These are phyloP conservation scores for Colaptes auratus DNA, from an alignment of 2,113 vertebrate species.

Conservation along the genomic window DNA sequence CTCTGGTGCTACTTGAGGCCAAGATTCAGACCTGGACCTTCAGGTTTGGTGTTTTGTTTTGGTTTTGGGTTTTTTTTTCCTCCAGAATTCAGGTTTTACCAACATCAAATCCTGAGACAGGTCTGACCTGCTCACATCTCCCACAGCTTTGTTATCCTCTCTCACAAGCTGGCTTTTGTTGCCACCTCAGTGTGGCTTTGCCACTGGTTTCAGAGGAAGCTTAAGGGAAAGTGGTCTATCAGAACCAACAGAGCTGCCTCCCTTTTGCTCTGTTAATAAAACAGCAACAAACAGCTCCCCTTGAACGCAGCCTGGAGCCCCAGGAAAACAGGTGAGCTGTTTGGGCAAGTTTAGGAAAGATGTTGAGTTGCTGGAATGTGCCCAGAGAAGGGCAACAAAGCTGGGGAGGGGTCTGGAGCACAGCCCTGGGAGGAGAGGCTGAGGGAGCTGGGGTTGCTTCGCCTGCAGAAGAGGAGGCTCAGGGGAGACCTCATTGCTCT, in stretches of 20 bases:
- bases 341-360: too few species aligned
- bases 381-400: too few species aligned
- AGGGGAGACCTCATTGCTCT: too few species aligned
- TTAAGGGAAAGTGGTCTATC: background rate
- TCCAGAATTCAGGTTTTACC: background rate
- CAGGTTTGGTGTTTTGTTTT: too few species aligned
- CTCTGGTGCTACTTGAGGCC: too few species aligned
- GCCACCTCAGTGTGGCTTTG: background rate
- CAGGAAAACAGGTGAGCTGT: rapidly evolving
- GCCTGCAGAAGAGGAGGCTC: too few species aligned
- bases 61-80: too few species aligned
- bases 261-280: background rate
- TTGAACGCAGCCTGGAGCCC: background rate
- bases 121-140: background rate
- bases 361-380: too few species aligned
- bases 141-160: rapidly evolving
- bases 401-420: too few species aligned
- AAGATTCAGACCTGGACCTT: background rate
- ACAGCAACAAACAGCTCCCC: background rate
- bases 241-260: background rate
- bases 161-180: background rate
- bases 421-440: too few species aligned
- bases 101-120: background rate
- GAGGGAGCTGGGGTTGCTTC: too few species aligned
- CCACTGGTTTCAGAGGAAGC: background rate